Percentiles rank a stretch among this genome's conserved stretches.
Evolutionary conservation across 2,888 invertebrate genomes (phyloP).

Genomic region (Archips xylosteana): DNA sequence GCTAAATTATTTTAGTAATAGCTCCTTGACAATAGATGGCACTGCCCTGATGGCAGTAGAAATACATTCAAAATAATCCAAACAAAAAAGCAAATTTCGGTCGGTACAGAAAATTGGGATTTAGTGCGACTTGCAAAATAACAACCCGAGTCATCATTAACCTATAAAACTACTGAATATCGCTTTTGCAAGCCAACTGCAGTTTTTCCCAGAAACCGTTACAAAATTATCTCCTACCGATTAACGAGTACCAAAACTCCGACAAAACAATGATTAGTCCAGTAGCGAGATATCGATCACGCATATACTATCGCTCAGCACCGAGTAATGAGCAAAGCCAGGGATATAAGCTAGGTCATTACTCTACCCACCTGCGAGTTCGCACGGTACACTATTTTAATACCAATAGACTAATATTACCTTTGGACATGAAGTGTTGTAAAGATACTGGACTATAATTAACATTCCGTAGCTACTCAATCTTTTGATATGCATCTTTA

Average conservation of each 20-base stretch:
- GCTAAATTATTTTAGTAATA: too few relatives aligned
- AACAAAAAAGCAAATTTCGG: too few relatives aligned
- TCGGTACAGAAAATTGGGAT: too few relatives aligned
- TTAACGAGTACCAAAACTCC: conserved; percentile 27
- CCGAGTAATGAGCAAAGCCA: conserved; percentile 79
- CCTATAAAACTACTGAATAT: too few relatives aligned
- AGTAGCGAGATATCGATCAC: conserved; percentile 55
- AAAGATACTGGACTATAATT: conserved; percentile 69
- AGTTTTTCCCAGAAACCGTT: conserved; percentile 37
- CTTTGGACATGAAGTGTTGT: conserved; percentile 53
- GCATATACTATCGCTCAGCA: conserved; percentile 66
- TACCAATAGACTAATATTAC: conserved; percentile 51
- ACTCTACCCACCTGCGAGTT: conserved; percentile 64
- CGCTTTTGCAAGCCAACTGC: conserved; percentile 19
- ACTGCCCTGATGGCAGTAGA: too few relatives aligned
- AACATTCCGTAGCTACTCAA: conserved; percentile 46
- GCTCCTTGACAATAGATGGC: too few relatives aligned
- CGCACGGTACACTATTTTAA: conserved; percentile 74
- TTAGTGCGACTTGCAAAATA: too few relatives aligned
- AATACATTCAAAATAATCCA: too few relatives aligned
- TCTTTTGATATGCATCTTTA: conserved; percentile 33
- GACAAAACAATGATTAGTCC: conserved; percentile 53
- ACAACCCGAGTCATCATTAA: not conserved
- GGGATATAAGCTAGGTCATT: conserved; percentile 67
- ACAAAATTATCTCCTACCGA: conserved; percentile 26